Conservation (phyloP, 1,140 invertebrate genomes). For the Eciton burchellii region DNA sequence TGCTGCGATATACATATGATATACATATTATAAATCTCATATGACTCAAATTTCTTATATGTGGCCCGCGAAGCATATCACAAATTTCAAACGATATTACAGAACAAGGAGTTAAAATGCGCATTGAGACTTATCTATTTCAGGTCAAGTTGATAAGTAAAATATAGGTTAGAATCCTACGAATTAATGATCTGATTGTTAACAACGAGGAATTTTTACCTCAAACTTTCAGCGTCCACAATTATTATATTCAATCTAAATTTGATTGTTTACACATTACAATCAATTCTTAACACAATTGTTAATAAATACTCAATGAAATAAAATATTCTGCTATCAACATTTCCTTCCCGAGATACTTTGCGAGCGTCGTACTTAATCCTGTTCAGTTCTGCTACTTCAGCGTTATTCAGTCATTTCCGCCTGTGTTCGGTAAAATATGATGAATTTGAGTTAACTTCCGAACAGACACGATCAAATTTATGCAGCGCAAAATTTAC, state of each 20-base stretch:
- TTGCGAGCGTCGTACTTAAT: background rate
- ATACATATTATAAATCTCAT: too few species aligned
- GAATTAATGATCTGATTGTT: too few species aligned
- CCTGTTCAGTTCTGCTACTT: background rate
- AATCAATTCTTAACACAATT: background rate
- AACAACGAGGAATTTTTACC: background rate
- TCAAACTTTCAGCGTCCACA: constrained; percentile 47
- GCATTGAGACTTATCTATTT: background rate
- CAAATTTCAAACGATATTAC: too few species aligned
- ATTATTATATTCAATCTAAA: background rate
- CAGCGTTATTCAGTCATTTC: background rate
- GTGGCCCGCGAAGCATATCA: too few species aligned
- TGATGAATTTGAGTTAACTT: too few species aligned
- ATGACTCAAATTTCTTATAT: too few species aligned
- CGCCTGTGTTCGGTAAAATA: background rate
- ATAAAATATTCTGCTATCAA: constrained; percentile 11
- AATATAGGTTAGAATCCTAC: constrained; percentile 28
- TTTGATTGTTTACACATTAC: background rate
- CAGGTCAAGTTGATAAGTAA: constrained; percentile 26
- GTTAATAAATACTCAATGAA: constrained; percentile 11
- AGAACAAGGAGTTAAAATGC: too few species aligned
- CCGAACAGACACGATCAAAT: too few species aligned
- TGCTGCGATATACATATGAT: too few species aligned
- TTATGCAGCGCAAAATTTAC: too few species aligned
- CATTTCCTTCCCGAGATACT: constrained; percentile 36